Evolutionary conservation across 2,888 invertebrate species (phyloP), one percentile per base, ranked within the genome.

Genomic region (Sphaeridia pumilis): DNA sequence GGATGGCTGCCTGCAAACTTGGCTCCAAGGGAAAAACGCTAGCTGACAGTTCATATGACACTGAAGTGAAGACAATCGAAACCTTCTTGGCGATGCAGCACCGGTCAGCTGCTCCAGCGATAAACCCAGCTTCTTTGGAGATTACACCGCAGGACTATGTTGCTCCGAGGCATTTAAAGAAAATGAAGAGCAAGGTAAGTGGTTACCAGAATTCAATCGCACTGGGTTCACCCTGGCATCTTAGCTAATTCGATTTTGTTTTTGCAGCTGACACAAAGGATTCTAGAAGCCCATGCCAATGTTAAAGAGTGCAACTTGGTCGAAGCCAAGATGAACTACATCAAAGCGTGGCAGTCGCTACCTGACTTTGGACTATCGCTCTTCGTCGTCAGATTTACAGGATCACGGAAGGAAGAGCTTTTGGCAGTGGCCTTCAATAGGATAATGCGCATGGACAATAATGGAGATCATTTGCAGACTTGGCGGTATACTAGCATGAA

Each of bases 401-500:
- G 84, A 0, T 84, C 84, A 66, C 81, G 78, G 66, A 84, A 87
- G 67, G 89, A 89, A 70, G 95, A 95, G 70, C 74, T 97, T 56
- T 74, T 95, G 60, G 94, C 93, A 51, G 87, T 98, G 55, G 89
- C 95, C 1, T 87, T 84, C 67, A 97, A 95, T 73, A 79, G 95
- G 53, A 79, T 99, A 53, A 95, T 98, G 87, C 78, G 92, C 65
- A 88, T 98, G 79, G 95, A 97, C 67, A 81, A 78, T 67, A 85
- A 84, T 5, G 97, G 97, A 0, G 92, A 94, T 69, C 87, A 90
- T 68, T 76, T 92, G 63, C 97, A 95, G 74, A 95, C 97, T 0
- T 98, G 97, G 97, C 77, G 95, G 65, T 97, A 87, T 72, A 90
- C 89, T 67, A 88, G 86, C 46, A 92, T 99, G 85, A 92, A 93